These are phyloP conservation scores for Pampus argenteus DNA, from an alignment of 2,797 vertebrate species.

Conservation along the genomic window DNA sequence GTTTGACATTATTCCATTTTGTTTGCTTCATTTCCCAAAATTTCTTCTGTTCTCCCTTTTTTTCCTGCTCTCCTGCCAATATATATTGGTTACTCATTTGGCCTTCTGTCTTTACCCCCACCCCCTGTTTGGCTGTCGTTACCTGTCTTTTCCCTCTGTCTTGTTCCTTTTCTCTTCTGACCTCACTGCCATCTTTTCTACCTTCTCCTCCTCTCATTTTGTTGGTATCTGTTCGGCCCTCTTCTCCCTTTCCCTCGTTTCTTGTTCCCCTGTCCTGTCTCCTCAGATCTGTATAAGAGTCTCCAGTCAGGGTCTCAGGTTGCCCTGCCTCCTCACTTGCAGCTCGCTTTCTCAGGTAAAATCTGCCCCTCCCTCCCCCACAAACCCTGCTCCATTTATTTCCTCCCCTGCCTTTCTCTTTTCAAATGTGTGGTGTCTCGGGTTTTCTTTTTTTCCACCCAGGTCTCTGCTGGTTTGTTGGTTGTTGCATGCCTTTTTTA, in stretches of 20 bases:
- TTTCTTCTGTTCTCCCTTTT: constrained; percentile 1
- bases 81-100: constrained; percentile 8
- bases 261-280: constrained; percentile 72
- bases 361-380: constrained; percentile 46
- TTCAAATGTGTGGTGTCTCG: constrained; percentile 50
- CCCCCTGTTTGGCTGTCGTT: constrained; percentile 30
- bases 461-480: constrained; percentile 55
- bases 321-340: constrained; percentile 95
- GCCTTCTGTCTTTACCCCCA: constrained; percentile 2
- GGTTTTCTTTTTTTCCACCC: constrained; percentile 42
- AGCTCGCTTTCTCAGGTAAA: constrained; percentile 96
- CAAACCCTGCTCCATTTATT: constrained; percentile 45
- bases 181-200: constrained; percentile 3
- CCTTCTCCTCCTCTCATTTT: neutral
- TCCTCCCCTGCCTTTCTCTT: neutral
- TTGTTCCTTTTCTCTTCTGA: constrained; percentile 24
- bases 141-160: constrained; percentile 12
- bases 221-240: neutral
- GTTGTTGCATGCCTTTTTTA: constrained; percentile 58
- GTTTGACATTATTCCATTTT: constrained; percentile 72
- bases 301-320: constrained; percentile 96
- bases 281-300: constrained; percentile 97
- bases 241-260: constrained; percentile 17
- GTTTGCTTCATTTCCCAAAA: constrained; percentile 60
- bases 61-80: constrained; percentile 10